Conservation (phyloP, 1,140 invertebrate genomes). For the Ectropis grisescens region DNA sequence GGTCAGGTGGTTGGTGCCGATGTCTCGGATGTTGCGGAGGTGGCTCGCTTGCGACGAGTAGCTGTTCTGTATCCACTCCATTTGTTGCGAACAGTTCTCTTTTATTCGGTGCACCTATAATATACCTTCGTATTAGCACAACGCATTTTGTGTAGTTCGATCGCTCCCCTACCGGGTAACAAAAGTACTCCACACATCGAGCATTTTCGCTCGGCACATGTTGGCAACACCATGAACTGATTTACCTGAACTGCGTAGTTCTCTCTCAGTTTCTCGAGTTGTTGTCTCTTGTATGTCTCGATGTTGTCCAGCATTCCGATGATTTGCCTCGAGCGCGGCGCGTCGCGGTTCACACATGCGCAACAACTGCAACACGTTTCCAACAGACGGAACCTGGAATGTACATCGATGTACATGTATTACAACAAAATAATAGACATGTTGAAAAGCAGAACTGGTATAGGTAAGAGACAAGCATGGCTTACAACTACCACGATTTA, state of each 20-base stretch:
- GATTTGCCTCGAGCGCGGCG: constrained; percentile 85
- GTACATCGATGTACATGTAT: constrained; percentile 2
- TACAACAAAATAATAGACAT: too few relatives aligned
- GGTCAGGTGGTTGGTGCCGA: constrained; percentile 88
- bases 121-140: too few relatives aligned
- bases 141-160: too few relatives aligned
- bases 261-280: constrained; percentile 88
- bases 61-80: constrained; percentile 93
- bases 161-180: too few relatives aligned
- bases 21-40: constrained; percentile 89
- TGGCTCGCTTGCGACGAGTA: constrained; percentile 91
- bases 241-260: constrained; percentile 91
- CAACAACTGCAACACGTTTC: constrained; percentile 79
- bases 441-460: too few relatives aligned
- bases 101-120: constrained; percentile 86
- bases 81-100: constrained; percentile 93
- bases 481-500: too few relatives aligned
- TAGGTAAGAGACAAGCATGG: too few relatives aligned
- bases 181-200: too few relatives aligned
- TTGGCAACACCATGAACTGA: too few relatives aligned
- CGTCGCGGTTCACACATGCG: constrained; percentile 71
- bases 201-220: too few relatives aligned
- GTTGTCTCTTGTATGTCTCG: constrained; percentile 90
- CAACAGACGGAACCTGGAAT: constrained; percentile 74
- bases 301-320: constrained; percentile 90